Percentiles rank a stretch among this genome's conserved stretches.
These are phyloP conservation scores for Muscidifurax raptorellus DNA, from an alignment of 1,140 invertebrate species.

Conservation along the genomic window DNA sequence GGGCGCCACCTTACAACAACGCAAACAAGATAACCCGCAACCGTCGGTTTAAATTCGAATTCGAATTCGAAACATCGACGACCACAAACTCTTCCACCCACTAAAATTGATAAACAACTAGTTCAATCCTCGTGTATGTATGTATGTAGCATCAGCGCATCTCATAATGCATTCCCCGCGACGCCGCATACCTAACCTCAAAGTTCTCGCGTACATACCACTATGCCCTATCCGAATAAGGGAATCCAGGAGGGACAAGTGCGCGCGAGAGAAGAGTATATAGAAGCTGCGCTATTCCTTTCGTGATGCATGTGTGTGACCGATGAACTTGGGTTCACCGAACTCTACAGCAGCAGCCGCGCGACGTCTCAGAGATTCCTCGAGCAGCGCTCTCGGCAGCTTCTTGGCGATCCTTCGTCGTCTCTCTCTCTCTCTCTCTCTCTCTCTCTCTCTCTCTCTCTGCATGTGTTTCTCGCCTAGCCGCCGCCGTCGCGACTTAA, in stretches of 20 bases:
- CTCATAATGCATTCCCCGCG: constrained; percentile 26
- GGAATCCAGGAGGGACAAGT: constrained; percentile 30
- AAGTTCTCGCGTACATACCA: background rate
- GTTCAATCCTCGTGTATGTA: too few species aligned
- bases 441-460: constrained; percentile 1
- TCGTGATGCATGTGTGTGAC: constrained; percentile 30
- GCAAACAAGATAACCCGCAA: background rate
- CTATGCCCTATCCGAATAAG: constrained; percentile 28
- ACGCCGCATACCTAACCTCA: background rate
- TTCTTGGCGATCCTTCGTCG: constrained; percentile 6
- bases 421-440: too few species aligned
- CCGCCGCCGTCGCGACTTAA: background rate
- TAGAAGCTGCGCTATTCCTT: background rate
- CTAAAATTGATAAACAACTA: too few species aligned
- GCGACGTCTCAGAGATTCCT: background rate
- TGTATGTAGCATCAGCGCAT: background rate
- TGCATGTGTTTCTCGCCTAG: background rate
- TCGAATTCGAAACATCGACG: background rate
- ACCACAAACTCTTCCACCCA: background rate
- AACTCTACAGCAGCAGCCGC: constrained; percentile 12
- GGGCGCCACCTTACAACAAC: background rate
- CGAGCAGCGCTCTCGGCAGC: background rate
- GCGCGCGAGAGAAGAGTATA: background rate
- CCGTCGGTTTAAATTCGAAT: background rate
- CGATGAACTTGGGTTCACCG: constrained; percentile 47